Evolutionary conservation across 2,113 vertebrate species (phyloP).

Genomic region (Euleptes europaea): DNA sequence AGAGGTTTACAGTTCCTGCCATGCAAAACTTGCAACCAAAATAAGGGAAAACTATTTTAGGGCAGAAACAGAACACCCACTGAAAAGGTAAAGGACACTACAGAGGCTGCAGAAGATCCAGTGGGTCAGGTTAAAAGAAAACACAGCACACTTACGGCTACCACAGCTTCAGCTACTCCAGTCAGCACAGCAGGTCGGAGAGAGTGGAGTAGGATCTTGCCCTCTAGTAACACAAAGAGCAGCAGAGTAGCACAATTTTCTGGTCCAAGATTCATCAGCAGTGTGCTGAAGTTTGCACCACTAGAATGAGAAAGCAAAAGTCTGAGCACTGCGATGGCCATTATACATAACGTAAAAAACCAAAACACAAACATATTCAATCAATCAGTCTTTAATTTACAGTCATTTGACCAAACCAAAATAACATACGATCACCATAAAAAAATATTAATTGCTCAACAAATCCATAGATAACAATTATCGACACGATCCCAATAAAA

Average conservation of each 20-base stretch:
- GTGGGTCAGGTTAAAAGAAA: conserved; percentile 32
- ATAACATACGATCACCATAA: too few species aligned
- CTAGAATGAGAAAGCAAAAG: conserved; percentile 69
- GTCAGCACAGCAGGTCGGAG: conserved; percentile 95
- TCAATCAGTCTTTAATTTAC: too few species aligned
- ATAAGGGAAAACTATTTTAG: not conserved
- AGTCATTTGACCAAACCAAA: too few species aligned
- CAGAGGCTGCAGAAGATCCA: not conserved
- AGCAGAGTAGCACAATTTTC: conserved; percentile 95
- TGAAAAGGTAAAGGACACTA: not conserved
- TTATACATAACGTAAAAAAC: not conserved
- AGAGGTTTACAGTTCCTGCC: not conserved
- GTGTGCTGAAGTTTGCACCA: conserved; percentile 92
- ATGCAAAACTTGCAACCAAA: not conserved
- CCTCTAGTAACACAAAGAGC: conserved; percentile 91
- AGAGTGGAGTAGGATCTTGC: conserved; percentile 96
- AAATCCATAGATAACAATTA: too few species aligned
- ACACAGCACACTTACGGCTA: conserved; percentile 85
- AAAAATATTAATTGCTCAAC: too few species aligned
- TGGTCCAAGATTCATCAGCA: conserved; percentile 92
- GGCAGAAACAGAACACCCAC: not conserved
- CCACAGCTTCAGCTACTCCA: conserved; percentile 96
- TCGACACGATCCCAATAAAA: too few species aligned
- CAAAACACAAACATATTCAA: too few species aligned
- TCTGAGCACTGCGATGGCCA: not conserved